These are phyloP conservation scores for Dicrurus megarhynchus DNA, from an alignment of 2,113 vertebrate species.

Conservation along the genomic window DNA sequence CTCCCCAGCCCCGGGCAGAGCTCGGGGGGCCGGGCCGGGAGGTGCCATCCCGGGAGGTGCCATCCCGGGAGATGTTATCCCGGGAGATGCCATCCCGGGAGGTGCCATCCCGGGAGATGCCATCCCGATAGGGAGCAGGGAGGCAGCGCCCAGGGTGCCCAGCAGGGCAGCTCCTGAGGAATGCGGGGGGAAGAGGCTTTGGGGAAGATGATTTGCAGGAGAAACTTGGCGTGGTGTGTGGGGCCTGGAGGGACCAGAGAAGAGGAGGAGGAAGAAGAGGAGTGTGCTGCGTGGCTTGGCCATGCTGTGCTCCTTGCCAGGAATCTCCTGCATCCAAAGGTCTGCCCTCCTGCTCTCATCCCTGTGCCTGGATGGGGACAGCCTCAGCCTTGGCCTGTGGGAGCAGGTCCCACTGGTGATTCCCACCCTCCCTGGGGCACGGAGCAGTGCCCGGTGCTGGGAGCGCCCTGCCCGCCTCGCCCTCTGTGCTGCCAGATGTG, in stretches of 20 bases:
- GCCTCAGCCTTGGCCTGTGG: not conserved
- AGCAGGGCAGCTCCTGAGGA: not conserved
- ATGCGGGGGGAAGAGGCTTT: accelerated
- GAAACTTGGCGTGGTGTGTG: not conserved
- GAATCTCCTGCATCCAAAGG: not conserved
- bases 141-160: not conserved
- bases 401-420: not conserved
- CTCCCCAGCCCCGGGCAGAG: not conserved
- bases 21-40: accelerated
- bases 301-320: not conserved
- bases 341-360: not conserved
- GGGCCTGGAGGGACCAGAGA: too few relatives aligned
- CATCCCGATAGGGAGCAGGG: accelerated
- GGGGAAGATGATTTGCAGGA: not conserved
- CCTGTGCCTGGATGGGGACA: not conserved
- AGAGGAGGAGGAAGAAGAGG: not conserved
- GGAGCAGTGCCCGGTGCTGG: accelerated
- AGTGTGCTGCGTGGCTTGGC: not conserved
- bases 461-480: accelerated
- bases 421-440: not conserved
- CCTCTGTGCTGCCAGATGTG: not conserved
- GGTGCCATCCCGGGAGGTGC: too few relatives aligned
- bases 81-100: too few relatives aligned
- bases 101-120: not conserved
- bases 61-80: too few relatives aligned